Percentiles rank a stretch among this genome's conserved stretches.
Conservation (phyloP, 37 sponge, comb jelly and placozoan genomes). For the Crambe crambe region DNA sequence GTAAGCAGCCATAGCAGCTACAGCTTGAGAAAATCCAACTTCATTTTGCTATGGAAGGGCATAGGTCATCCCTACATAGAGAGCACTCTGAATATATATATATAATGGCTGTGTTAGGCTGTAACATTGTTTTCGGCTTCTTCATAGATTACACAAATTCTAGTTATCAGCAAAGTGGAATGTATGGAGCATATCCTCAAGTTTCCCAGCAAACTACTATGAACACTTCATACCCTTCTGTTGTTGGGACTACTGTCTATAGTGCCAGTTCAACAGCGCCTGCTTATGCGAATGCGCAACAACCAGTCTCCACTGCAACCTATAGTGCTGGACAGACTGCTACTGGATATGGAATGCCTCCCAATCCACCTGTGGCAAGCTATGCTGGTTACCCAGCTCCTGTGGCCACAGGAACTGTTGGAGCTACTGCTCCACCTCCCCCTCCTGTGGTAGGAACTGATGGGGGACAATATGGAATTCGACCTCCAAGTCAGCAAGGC, state of each 20-base stretch:
- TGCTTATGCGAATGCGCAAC: neutral
- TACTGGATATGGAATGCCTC: conserved; percentile 1
- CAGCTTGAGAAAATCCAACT: no score
- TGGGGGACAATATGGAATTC: neutral
- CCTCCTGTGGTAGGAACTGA: conserved; percentile 2
- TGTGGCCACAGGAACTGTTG: neutral
- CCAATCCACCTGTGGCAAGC: neutral
- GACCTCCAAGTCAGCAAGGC: neutral
- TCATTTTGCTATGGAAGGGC: no score
- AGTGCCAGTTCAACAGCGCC: neutral
- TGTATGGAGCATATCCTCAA: neutral
- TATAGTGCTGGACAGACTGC: neutral
- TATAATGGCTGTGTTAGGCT: no score
- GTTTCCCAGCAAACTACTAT: neutral
- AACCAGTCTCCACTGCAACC: neutral
- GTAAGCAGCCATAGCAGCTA: no score
- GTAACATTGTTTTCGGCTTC: no score
- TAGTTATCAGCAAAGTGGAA: neutral
- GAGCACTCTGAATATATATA: no score
- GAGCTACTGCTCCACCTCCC: conserved; percentile 12
- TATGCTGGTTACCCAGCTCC: conserved; percentile 4
- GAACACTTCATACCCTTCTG: neutral
- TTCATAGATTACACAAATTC: conserved; percentile 1
- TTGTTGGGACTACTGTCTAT: neutral
- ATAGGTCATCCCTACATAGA: no score